These are phyloP conservation scores for Neocrepidodera transversa DNA, from an alignment of 2,888 invertebrate species.

Conservation along the genomic window DNA sequence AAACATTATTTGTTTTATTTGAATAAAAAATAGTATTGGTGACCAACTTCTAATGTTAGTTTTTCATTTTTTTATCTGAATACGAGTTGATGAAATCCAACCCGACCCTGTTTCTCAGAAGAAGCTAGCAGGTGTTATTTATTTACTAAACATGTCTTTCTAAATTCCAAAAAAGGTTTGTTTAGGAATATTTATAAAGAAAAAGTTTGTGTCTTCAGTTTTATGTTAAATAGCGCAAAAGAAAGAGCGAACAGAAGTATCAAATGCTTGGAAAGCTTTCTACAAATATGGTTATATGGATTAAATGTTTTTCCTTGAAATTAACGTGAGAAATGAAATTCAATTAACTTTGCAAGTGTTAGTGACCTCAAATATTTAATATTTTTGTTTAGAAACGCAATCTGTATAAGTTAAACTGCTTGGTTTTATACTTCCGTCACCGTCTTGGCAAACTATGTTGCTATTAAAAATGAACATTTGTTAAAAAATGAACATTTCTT, in stretches of 20 bases:
- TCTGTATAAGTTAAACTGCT: too few relatives aligned
- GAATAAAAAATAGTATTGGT: too few relatives aligned
- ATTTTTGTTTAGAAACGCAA: too few relatives aligned
- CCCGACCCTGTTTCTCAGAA: constrained; percentile 5
- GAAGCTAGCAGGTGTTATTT: constrained; percentile 27
- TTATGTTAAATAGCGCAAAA: constrained; percentile 13
- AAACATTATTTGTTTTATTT: too few relatives aligned
- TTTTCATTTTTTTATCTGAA: too few relatives aligned
- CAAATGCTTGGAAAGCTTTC: background rate
- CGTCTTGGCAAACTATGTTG: too few relatives aligned
- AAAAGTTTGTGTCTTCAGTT: constrained; percentile 9
- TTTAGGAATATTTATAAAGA: constrained; percentile 26
- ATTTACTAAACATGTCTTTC: constrained; percentile 20
- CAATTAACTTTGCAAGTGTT: too few relatives aligned
- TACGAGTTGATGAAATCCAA: background rate
- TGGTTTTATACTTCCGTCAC: too few relatives aligned
- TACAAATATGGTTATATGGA: background rate
- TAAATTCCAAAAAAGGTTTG: constrained; percentile 24
- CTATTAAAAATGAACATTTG: too few relatives aligned
- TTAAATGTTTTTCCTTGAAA: constrained; percentile 4
- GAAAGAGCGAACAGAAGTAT: constrained; percentile 5
- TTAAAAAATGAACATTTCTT: too few relatives aligned
- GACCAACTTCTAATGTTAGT: too few relatives aligned
- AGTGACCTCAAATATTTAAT: too few relatives aligned
- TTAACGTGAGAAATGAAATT: background rate